Percentiles rank a stretch among this genome's conserved stretches.
Evolutionary conservation across 2,113 vertebrate species (phyloP).

Genomic region (Felis chaus): DNA sequence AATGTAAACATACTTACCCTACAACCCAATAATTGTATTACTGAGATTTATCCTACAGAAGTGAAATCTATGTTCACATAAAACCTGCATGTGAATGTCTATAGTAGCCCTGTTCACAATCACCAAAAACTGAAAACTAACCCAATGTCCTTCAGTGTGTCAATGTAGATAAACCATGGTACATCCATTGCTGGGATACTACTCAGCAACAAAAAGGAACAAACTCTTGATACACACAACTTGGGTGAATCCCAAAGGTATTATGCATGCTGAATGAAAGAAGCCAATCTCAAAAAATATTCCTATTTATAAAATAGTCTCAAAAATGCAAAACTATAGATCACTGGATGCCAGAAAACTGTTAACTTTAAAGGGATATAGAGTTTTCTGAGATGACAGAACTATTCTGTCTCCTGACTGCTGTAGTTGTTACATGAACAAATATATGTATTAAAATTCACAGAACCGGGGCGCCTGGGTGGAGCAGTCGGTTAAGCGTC

Average conservation of each 20-base stretch:
- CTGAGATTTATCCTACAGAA: not conserved
- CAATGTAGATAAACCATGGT: not conserved
- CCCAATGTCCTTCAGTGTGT: not conserved
- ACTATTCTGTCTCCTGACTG: not conserved
- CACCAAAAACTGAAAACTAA: not conserved
- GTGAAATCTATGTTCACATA: not conserved
- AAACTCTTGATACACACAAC: not conserved
- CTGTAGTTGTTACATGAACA: not conserved
- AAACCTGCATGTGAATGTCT: not conserved
- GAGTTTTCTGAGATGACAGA: not conserved
- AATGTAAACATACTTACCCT: not conserved
- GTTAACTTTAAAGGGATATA: not conserved
- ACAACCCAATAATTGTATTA: not conserved
- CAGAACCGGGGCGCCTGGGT: not conserved
- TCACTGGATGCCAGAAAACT: not conserved
- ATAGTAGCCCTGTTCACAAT: not conserved
- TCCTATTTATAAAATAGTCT: not conserved
- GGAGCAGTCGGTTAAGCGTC: no score
- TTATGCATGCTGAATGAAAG: not conserved
- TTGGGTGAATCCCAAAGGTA: not conserved
- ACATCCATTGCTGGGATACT: not conserved
- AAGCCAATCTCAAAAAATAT: not conserved
- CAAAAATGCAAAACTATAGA: not conserved
- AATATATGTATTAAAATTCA: not conserved
- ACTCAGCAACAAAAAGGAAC: not conserved